A percentile compares a stretch with the other conserved stretches of the same genome.
Evolutionary conservation across 2,888 invertebrate species (phyloP).

Genomic region (Leptinotarsa juncta): DNA sequence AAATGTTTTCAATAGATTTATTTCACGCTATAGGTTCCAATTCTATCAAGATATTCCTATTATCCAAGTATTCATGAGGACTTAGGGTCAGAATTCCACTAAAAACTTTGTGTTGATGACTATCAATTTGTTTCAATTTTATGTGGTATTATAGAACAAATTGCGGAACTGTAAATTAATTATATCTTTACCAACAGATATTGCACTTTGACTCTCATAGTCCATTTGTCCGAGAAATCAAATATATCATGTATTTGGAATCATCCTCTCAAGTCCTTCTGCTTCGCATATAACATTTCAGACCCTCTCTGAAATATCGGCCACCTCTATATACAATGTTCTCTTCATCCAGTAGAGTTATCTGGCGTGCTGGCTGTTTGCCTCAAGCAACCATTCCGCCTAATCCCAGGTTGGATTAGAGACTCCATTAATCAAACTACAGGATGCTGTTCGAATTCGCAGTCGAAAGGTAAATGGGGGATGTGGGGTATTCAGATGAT

Average conservation of each 20-base stretch:
- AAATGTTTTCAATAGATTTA: too few species aligned
- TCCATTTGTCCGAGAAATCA: conserved; percentile 35
- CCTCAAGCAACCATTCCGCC: conserved; percentile 44
- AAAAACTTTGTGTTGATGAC: too few species aligned
- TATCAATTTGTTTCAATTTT: too few species aligned
- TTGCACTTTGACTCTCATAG: too few species aligned
- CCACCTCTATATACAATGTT: conserved; percentile 9
- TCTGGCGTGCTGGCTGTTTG: conserved; percentile 45
- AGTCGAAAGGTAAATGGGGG: conserved; percentile 4
- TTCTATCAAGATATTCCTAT: too few species aligned
- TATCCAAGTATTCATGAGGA: too few species aligned
- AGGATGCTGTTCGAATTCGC: conserved; percentile 14
- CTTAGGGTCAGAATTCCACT: too few species aligned
- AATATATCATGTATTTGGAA: conserved; percentile 20
- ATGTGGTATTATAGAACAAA: too few species aligned
- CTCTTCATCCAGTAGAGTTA: conserved; percentile 32
- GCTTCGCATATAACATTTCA: neutral
- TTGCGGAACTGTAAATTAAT: too few species aligned
- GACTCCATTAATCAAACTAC: conserved; percentile 45
- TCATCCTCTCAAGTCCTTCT: too few species aligned
- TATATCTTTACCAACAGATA: too few species aligned
- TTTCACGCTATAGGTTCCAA: too few species aligned
- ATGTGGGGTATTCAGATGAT: neutral
- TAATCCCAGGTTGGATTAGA: conserved; percentile 47
- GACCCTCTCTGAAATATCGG: neutral